phyloP scores from a whole-genome alignment of 2,113 vertebrate species.

The Laticauda colubrina region DNA sequence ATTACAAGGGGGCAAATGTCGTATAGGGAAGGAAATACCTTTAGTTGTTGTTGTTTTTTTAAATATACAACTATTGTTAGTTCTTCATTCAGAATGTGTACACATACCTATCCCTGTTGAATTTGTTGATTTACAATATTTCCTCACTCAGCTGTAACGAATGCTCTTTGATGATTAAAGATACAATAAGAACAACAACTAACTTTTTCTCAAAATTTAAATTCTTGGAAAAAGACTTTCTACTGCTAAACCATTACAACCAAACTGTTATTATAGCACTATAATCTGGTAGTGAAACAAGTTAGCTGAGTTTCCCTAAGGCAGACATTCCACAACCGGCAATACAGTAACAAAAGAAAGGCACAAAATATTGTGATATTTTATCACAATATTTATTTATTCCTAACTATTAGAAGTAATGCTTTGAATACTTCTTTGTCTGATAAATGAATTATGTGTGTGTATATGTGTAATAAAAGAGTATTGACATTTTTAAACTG shows the following conservation, averaged over 20 bases:
- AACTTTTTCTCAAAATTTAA: background rate
- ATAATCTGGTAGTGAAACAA: background rate
- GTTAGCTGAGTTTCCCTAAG: background rate
- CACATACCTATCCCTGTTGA: background rate
- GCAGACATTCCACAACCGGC: background rate
- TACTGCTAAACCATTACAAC: background rate
- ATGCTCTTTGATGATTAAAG: background rate
- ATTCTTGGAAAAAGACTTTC: background rate
- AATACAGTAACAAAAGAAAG: background rate
- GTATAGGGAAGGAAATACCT: background rate
- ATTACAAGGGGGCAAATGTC: background rate
- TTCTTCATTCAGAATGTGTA: background rate
- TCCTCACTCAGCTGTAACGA: background rate
- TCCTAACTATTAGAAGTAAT: background rate
- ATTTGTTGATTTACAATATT: background rate
- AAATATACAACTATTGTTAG: background rate
- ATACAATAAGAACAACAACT: background rate
- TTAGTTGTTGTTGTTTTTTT: background rate
- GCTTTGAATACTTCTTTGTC: background rate
- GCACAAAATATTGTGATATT: background rate
- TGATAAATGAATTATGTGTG: background rate
- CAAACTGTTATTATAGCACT: background rate
- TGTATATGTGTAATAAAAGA: background rate
- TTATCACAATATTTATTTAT: no score
- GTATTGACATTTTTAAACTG: background rate